These are phyloP conservation scores for Solenodon paradoxus DNA, from an alignment of 2,113 vertebrate genomes.

Conservation along the genomic window DNA sequence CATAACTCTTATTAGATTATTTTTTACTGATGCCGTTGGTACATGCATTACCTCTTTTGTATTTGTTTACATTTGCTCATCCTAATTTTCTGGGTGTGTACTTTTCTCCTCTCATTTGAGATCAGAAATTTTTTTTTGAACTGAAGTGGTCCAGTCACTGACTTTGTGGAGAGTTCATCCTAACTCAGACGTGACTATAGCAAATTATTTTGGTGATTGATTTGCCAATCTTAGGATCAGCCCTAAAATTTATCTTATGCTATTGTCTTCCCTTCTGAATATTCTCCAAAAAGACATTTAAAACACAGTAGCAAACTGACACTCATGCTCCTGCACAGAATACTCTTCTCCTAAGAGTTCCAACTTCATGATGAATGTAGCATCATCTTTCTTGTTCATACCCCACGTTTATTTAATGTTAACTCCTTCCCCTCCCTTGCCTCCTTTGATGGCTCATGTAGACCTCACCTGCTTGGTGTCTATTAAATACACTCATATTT, in stretches of 20 bases:
- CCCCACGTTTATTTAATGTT: background rate
- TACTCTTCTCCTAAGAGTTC: background rate
- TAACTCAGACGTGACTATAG: fast-evolving
- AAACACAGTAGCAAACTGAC: background rate
- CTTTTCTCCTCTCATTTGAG: background rate
- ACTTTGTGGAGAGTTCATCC: background rate
- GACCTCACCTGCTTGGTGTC: background rate
- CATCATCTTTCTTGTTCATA: background rate
- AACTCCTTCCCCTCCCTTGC: background rate
- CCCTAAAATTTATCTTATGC: background rate
- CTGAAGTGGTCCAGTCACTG: too few species aligned
- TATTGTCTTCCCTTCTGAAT: background rate
- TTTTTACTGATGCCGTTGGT: background rate
- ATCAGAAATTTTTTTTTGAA: background rate
- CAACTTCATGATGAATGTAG: background rate
- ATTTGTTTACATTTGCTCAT: background rate
- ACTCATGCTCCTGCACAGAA: background rate
- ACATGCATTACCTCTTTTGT: background rate
- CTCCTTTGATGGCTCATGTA: background rate
- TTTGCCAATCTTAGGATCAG: too few species aligned
- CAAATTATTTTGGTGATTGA: background rate
- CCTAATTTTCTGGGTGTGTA: background rate
- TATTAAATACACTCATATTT: background rate
- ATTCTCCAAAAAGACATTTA: background rate
- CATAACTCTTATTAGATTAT: background rate